Base-by-base conservation (phyloP, 2,888 invertebrate genomes). In the Stenodera caucasica region DNA sequence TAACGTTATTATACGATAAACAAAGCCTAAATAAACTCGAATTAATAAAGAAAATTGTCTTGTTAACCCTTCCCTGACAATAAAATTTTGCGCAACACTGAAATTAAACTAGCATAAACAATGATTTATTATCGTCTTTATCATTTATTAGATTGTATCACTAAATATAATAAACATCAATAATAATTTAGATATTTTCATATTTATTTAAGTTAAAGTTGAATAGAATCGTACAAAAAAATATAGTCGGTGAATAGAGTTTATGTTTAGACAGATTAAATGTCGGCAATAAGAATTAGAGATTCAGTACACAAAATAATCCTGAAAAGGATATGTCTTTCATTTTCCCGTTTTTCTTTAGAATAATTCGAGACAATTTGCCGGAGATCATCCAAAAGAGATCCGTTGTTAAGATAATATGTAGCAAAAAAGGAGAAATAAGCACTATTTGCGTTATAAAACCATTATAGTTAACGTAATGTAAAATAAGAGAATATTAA, bases 271-370 rank as follows among this genome's bases (percentile, higher is more conserved):
- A 52, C 53, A 60, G 54, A 53, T 57, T 57, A 59, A 63, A 59
- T 61, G 57, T 59, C 49, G 61, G 59, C 57, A 57, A 61, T 61
- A 57, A 60, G 1, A 62, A 61, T 62, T 61, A 55, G 54, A 52
- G 55, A 64, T 61, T 52, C 64, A 55, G 56, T 55, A 64, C 57
- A 59, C 58, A 64, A 64, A 61, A 59, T 61, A 54, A 64, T 64
- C 53, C 55, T 64, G 60, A 57, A 65, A 65, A 53, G 60, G 65
- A 65, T 65, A 65, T 60, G 59, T 54, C 59, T 40, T 52, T 62
- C 62, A 60, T 62, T 63, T 65, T 65, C 60, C 45, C 58, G 2
- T 45, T 37, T 35, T 15, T 55, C 61, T 57, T 58, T 60, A 49
- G 33, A 61, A 58, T 56, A 58, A 63, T 63, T 64, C 54, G 53